Conservation (phyloP, 2,797 vertebrate species). For the Salarias fasciatus region DNA sequence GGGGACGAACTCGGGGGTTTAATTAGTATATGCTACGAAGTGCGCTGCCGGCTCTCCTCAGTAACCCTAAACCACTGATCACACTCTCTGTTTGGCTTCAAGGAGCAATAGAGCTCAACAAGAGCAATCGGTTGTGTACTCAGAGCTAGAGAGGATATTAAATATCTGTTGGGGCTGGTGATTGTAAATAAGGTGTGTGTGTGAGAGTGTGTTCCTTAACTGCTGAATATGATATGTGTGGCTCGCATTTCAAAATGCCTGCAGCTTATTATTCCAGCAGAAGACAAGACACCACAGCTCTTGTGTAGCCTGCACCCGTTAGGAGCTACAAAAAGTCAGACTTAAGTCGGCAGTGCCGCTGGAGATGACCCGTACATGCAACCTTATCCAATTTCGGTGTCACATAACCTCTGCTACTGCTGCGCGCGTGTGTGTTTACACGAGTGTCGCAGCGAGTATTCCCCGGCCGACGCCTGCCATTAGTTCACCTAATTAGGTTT, state of each 20-base stretch:
- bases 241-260: conserved; percentile 16
- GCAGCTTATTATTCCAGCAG: conserved; percentile 37
- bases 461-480: conserved; percentile 40
- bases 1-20: conserved; percentile 26
- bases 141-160: conserved; percentile 34
- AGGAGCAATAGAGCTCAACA: conserved; percentile 35
- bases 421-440: conserved; percentile 17
- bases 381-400: neutral
- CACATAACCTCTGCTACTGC: conserved; percentile 1
- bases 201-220: neutral
- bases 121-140: conserved; percentile 44
- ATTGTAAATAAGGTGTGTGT: conserved; percentile 16
- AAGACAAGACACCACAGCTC: neutral
- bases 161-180: conserved; percentile 22
- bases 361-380: neutral
- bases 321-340: neutral
- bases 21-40: conserved; percentile 28
- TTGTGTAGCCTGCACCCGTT: neutral
- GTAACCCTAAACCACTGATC: conserved; percentile 37
- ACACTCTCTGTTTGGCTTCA: conserved; percentile 30
- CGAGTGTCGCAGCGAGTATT: conserved; percentile 27
- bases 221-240: neutral
- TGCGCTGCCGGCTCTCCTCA: conserved; percentile 31
- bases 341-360: neutral
- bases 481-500: conserved; percentile 73